Evolutionary conservation across 2,888 invertebrate species (phyloP).

Genomic region (Ormyrus pomaceus): DNA sequence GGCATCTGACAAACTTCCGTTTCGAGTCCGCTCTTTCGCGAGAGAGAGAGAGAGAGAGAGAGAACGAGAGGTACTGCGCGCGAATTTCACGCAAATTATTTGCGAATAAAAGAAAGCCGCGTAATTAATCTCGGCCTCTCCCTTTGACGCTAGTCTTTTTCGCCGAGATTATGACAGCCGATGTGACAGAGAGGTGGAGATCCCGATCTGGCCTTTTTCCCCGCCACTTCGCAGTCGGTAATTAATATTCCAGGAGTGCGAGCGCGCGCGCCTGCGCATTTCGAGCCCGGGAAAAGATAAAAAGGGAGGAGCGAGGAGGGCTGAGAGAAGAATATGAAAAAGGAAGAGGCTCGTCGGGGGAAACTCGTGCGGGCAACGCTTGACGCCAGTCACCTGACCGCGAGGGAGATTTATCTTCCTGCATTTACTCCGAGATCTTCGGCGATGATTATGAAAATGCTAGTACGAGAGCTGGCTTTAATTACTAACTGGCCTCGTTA

Average conservation of each 20-base stretch:
- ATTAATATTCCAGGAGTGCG: constrained; percentile 51
- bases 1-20: constrained; percentile 50
- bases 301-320: constrained; percentile 1
- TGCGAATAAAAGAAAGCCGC: neutral
- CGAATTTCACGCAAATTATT: constrained; percentile 48
- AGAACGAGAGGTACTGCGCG: neutral
- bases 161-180: constrained; percentile 20
- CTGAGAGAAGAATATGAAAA: neutral
- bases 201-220: constrained; percentile 33
- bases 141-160: neutral
- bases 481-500: constrained; percentile 59
- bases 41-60: too few relatives aligned
- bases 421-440: constrained; percentile 58
- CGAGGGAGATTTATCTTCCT: constrained; percentile 55
- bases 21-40: constrained; percentile 32
- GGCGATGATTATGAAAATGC: constrained; percentile 58
- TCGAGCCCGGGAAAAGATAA: neutral
- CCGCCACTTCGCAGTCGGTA: constrained; percentile 37
- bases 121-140: constrained; percentile 36
- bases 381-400: constrained; percentile 54
- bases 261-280: neutral
- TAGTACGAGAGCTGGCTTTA: constrained; percentile 54
- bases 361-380: constrained; percentile 21
- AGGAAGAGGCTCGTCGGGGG: neutral
- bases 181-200: constrained; percentile 6